Evolutionary conservation across 2,888 invertebrate genomes (phyloP).

Genomic region (Plebejus melissa): DNA sequence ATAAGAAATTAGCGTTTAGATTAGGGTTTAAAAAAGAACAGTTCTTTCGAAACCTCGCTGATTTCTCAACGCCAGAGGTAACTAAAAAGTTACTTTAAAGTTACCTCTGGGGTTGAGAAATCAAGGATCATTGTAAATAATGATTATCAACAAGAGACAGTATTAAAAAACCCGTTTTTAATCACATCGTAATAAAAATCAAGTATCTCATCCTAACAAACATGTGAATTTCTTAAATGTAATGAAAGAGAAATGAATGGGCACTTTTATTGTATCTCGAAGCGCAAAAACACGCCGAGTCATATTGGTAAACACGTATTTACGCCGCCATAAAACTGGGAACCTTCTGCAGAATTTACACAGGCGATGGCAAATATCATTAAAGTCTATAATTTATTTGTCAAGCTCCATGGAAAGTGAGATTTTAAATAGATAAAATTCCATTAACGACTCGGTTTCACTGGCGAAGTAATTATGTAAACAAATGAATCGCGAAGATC

Average conservation of each 20-base stretch:
- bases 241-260: slow-evolving; percentile 3
- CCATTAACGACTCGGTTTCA: slow-evolving; percentile 16
- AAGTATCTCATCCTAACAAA: background rate
- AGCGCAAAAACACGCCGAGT: background rate
- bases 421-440: slow-evolving; percentile 15
- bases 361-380: background rate
- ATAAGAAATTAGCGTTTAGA: background rate
- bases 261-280: background rate
- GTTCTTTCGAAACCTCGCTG: too few relatives aligned
- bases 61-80: too few relatives aligned
- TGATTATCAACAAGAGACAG: background rate
- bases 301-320: background rate
- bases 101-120: background rate
- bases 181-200: background rate
- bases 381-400: slow-evolving; percentile 24
- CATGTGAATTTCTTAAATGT: background rate
- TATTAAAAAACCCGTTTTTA: background rate
- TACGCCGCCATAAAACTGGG: background rate
- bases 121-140: background rate
- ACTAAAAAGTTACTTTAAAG: background rate
- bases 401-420: slow-evolving; percentile 21
- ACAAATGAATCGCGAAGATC: slow-evolving; percentile 17
- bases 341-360: slow-evolving; percentile 9
- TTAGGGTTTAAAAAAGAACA: background rate
- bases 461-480: slow-evolving; percentile 9